Conservation (phyloP, 2,113 vertebrate genomes). For the Hippocampus abdominalis region DNA sequence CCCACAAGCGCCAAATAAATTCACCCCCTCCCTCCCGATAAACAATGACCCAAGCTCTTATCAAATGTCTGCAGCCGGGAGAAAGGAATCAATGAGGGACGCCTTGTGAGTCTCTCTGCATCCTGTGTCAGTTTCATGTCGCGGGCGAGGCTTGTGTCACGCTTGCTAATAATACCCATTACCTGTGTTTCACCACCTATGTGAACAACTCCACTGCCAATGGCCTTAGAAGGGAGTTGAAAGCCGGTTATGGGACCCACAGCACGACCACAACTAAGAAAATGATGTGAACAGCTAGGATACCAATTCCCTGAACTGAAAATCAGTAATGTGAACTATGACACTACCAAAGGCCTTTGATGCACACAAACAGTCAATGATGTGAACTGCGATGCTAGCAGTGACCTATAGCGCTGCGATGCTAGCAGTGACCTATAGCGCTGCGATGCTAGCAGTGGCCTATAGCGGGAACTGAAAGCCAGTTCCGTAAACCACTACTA, state of each 20-base stretch:
- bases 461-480: no score
- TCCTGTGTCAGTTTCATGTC: slow-evolving; percentile 26
- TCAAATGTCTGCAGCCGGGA: slow-evolving; percentile 50
- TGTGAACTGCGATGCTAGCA: no score
- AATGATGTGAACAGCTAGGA: neutral
- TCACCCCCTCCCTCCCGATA: slow-evolving; percentile 16
- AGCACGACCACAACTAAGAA: no score
- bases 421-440: no score
- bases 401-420: no score
- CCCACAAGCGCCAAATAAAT: slow-evolving; percentile 46
- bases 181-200: slow-evolving; percentile 32
- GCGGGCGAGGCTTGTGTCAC: slow-evolving; percentile 19
- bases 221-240: neutral
- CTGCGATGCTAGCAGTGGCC: no score
- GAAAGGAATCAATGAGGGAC: slow-evolving; percentile 47
- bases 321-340: neutral
- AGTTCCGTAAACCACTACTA: neutral
- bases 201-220: neutral
- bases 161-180: slow-evolving; percentile 25
- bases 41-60: slow-evolving; percentile 58
- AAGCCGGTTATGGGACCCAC: neutral
- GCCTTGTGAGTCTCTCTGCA: slow-evolving; percentile 27
- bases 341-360: neutral
- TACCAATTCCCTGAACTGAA: neutral
- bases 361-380: no score